phyloP scores from a whole-genome alignment of 2,888 invertebrate genomes.

The Horisme vitalbata region DNA sequence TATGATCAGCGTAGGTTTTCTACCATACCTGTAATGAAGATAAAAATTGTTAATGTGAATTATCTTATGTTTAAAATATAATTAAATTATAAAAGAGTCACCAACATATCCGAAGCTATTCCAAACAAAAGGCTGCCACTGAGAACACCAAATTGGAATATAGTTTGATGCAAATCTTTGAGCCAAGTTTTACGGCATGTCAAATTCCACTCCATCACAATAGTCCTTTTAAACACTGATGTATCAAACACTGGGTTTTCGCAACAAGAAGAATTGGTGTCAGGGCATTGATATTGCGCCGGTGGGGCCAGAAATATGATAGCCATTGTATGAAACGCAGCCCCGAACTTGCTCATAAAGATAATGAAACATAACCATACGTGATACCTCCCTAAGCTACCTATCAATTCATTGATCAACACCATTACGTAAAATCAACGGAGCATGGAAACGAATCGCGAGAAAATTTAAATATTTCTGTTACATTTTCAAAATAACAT shows the following conservation, averaged over 20 bases:
- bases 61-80: no score
- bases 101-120: constrained; percentile 87
- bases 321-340: constrained; percentile 78
- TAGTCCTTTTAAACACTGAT: constrained; percentile 85
- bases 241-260: constrained; percentile 82
- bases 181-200: constrained; percentile 85
- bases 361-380: constrained; percentile 65
- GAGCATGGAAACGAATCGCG: no score
- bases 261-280: constrained; percentile 65
- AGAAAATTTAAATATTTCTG: no score
- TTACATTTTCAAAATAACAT: no score
- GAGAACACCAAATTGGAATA: constrained; percentile 89
- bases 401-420: constrained; percentile 63
- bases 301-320: constrained; percentile 76
- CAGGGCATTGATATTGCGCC: constrained; percentile 48
- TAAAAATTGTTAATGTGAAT: neutral
- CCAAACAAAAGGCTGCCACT: constrained; percentile 88
- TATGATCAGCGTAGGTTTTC: constrained; percentile 86
- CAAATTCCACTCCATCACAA: constrained; percentile 88
- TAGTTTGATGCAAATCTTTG: constrained; percentile 86
- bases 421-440: constrained; percentile 39
- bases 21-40: constrained; percentile 85
- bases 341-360: constrained; percentile 70
- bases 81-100: constrained; percentile 4
- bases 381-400: constrained; percentile 79